These are phyloP conservation scores for Moxostoma hubbsi DNA, from an alignment of 2,797 vertebrate species.

Conservation along the genomic window DNA sequence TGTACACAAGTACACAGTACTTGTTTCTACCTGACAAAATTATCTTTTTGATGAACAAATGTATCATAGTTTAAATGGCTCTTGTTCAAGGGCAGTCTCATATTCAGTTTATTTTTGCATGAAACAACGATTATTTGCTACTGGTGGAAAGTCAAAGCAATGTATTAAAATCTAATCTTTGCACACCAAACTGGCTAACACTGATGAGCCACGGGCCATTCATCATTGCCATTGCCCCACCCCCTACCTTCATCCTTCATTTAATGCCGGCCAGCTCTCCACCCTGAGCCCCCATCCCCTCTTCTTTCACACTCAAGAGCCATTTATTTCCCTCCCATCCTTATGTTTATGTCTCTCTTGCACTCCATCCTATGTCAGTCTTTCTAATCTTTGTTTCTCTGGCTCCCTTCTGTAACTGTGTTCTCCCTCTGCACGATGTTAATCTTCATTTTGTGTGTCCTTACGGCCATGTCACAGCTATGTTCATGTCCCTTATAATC, in stretches of 20 bases:
- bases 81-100: constrained; percentile 73
- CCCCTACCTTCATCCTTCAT: constrained; percentile 73
- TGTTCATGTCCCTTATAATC: constrained; percentile 39
- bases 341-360: constrained; percentile 48
- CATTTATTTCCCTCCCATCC: constrained; percentile 67
- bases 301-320: constrained; percentile 64
- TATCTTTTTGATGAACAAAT: constrained; percentile 60
- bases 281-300: constrained; percentile 65
- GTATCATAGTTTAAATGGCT: constrained; percentile 63
- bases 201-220: constrained; percentile 80
- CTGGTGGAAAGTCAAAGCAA: constrained; percentile 71
- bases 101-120: constrained; percentile 72
- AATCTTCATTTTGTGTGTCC: constrained; percentile 52
- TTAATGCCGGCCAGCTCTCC: constrained; percentile 68
- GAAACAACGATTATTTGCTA: constrained; percentile 80
- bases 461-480: constrained; percentile 42
- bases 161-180: constrained; percentile 86
- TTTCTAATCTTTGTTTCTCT: constrained; percentile 53
- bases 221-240: constrained; percentile 85
- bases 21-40: constrained; percentile 21
- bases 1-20: neutral
- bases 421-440: constrained; percentile 41
- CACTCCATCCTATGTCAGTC: constrained; percentile 9
- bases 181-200: constrained; percentile 80
- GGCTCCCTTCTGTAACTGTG: constrained; percentile 54